Conservation (phyloP, 2,113 vertebrate genomes). For the Seriola aureovittata region DNA sequence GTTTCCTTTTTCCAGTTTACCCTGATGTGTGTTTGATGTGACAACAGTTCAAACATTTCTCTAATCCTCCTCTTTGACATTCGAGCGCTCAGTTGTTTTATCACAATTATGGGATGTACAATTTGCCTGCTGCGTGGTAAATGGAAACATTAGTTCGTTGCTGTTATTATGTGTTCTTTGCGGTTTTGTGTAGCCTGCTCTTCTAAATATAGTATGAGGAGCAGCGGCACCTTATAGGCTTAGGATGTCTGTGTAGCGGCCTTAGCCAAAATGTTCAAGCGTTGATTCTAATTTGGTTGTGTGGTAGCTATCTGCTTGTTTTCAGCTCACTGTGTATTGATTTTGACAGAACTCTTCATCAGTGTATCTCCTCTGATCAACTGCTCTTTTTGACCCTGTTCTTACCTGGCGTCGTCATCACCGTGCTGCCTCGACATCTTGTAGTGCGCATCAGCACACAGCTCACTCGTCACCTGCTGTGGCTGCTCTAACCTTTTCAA, state of each 20-base stretch:
- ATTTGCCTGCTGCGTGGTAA: constrained; percentile 29
- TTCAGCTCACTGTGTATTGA: constrained; percentile 13
- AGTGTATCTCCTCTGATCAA: constrained; percentile 8
- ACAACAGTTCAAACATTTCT: constrained; percentile 48
- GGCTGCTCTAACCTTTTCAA: constrained; percentile 72
- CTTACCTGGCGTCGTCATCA: constrained; percentile 33
- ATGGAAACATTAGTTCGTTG: constrained; percentile 37
- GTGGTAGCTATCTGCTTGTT: not conserved
- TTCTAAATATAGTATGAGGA: constrained; percentile 26
- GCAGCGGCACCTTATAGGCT: not conserved
- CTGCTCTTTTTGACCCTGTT: constrained; percentile 10
- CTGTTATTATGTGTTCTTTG: constrained; percentile 22
- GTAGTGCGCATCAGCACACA: constrained; percentile 40
- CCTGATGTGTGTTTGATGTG: constrained; percentile 62
- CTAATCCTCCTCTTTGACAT: constrained; percentile 61
- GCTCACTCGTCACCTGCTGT: constrained; percentile 68
- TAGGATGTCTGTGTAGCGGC: not conserved
- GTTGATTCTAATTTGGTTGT: constrained; percentile 1
- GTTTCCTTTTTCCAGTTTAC: constrained; percentile 42
- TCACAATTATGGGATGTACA: constrained; percentile 49
- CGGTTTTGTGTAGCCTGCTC: not conserved
- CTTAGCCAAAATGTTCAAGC: constrained; percentile 9
- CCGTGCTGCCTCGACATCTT: constrained; percentile 24
- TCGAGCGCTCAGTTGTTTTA: constrained; percentile 50
- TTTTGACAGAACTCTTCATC: constrained; percentile 23